phyloP scores from a whole-genome alignment of 2,888 invertebrate species.

The Bellardia bayeri region DNA sequence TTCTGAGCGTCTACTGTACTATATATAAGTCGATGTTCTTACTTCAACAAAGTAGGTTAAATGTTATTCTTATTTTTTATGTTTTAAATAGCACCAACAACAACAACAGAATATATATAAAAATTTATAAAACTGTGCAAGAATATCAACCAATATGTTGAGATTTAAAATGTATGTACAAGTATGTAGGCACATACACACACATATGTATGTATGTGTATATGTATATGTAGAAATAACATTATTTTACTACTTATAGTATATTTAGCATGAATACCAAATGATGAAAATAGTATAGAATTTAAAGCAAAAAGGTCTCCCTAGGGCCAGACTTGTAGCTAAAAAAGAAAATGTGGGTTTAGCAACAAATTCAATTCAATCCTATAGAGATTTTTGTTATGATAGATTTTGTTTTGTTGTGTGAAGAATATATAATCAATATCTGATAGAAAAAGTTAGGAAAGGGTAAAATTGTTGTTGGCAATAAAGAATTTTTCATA shows the following conservation, averaged over 20 bases:
- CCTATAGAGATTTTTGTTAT: slow-evolving; percentile 42
- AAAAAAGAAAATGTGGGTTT: slow-evolving; percentile 12
- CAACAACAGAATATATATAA: neutral
- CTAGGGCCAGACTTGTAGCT: slow-evolving; percentile 39
- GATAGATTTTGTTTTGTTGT: neutral
- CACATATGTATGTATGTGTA: slow-evolving; percentile 15
- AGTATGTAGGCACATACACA: neutral
- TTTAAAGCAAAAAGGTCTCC: slow-evolving; percentile 26
- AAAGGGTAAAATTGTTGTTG: neutral
- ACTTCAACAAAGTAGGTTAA: slow-evolving; percentile 37
- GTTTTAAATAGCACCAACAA: slow-evolving; percentile 14
- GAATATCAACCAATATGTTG: slow-evolving; percentile 67
- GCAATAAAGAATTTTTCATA: neutral
- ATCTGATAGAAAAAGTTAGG: neutral
- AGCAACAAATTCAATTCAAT: slow-evolving; percentile 48
- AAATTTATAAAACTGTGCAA: slow-evolving; percentile 34
- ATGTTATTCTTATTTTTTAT: slow-evolving; percentile 37
- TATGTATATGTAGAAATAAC: slow-evolving; percentile 23
- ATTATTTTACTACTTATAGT: slow-evolving; percentile 3
- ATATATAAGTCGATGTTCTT: neutral
- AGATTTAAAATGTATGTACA: slow-evolving; percentile 26
- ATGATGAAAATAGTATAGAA: neutral
- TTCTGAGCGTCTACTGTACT: too few relatives aligned
- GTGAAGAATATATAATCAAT: neutral
- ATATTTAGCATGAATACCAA: slow-evolving; percentile 22